Percentiles rank a stretch among this genome's conserved stretches.
Conservation (phyloP, 2,113 vertebrate species). For the Dromas ardeola region DNA sequence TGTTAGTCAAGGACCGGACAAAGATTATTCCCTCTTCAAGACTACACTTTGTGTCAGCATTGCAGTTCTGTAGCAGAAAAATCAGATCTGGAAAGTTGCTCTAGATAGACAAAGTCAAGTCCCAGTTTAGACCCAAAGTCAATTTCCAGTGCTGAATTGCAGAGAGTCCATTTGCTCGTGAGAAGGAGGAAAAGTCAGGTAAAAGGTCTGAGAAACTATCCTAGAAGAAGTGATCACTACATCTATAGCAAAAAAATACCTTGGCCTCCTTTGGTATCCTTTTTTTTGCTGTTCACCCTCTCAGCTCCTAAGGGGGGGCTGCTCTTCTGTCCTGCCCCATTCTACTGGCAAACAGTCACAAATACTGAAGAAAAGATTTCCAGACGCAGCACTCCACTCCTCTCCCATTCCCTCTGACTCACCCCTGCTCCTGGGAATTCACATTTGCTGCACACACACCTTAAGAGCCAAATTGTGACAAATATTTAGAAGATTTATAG, state of each 20-base stretch:
- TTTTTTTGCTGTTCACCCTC: background rate
- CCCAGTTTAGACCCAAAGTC: background rate
- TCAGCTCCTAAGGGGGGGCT: background rate
- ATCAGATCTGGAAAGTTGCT: background rate
- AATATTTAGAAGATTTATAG: background rate
- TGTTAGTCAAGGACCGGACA: background rate
- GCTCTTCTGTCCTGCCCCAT: background rate
- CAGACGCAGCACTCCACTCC: background rate
- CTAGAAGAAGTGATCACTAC: background rate
- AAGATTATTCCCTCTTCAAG: background rate
- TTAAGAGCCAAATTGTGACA: background rate
- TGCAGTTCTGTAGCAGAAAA: background rate
- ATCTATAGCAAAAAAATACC: background rate
- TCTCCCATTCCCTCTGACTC: background rate
- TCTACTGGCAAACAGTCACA: background rate
- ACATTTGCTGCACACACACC: background rate
- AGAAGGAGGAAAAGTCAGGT: background rate
- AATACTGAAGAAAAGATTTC: background rate
- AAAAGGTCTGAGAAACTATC: background rate
- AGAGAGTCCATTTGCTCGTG: background rate
- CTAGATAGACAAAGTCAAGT: background rate
- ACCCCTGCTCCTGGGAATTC: background rate
- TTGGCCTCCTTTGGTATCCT: background rate
- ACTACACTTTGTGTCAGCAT: background rate
- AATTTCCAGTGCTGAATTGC: background rate